phyloP scores from a whole-genome alignment of 2,113 vertebrate species.

The Narcine bancroftii region DNA sequence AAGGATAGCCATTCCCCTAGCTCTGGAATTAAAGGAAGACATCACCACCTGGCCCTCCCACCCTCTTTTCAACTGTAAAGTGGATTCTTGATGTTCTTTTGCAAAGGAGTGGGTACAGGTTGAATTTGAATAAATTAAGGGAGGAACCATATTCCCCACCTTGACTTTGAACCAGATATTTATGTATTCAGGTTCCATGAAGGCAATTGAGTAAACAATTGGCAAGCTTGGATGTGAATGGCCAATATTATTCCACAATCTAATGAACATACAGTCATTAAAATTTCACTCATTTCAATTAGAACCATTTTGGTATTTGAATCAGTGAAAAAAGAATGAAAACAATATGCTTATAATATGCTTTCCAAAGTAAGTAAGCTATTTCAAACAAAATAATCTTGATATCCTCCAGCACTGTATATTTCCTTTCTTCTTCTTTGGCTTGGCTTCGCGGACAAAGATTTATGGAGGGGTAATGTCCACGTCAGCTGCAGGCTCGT shows the following conservation, averaged over 20 bases:
- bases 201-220: not conserved
- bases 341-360: not conserved
- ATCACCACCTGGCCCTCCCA: too few relatives aligned
- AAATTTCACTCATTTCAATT: not conserved
- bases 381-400: not conserved
- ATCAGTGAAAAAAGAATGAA: not conserved
- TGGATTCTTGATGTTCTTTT: too few relatives aligned
- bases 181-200: not conserved
- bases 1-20: too few relatives aligned
- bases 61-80: too few relatives aligned
- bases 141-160: not conserved
- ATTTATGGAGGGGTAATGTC: too few relatives aligned
- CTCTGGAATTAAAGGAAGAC: too few relatives aligned
- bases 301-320: not conserved
- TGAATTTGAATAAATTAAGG: too few relatives aligned
- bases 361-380: not conserved
- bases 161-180: not conserved
- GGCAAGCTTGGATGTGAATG: not conserved
- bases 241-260: not conserved
- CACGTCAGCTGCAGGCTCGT: too few relatives aligned
- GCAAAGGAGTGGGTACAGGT: too few relatives aligned
- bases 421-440: not conserved
- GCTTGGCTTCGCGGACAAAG: too few relatives aligned
- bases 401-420: not conserved
- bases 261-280: not conserved